Conservation (phyloP, 2,888 invertebrate species). For the Notocelia uddmanniana region DNA sequence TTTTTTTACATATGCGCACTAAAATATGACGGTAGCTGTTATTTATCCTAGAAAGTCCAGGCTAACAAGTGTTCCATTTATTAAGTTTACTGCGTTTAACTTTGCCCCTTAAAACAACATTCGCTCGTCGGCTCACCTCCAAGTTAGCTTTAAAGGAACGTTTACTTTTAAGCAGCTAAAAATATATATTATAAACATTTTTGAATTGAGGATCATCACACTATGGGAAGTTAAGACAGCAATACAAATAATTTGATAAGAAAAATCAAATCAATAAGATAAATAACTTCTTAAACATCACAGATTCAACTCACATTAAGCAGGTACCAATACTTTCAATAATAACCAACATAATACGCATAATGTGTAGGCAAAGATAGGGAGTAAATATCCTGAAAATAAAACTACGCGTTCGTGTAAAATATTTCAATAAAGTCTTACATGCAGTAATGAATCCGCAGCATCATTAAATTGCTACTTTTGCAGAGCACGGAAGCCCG, state of each 20-base stretch:
- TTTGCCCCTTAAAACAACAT: slow-evolving; percentile 41
- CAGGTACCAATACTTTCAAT: too few relatives aligned
- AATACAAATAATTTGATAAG: background rate
- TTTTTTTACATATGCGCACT: slow-evolving; percentile 1
- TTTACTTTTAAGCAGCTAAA: slow-evolving; percentile 2
- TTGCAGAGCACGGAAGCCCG: slow-evolving; percentile 17
- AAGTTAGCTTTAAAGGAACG: slow-evolving; percentile 17
- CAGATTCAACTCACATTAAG: too few relatives aligned
- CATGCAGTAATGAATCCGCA: slow-evolving; percentile 24
- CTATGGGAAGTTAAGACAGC: background rate
- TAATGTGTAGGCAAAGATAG: too few relatives aligned
- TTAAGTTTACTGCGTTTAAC: slow-evolving; percentile 39
- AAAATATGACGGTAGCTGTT: slow-evolving; percentile 24
- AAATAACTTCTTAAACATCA: too few relatives aligned
- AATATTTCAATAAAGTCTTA: slow-evolving; percentile 11
- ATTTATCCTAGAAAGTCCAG: slow-evolving; percentile 18
- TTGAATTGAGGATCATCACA: background rate
- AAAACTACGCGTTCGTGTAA: background rate
- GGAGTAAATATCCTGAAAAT: too few relatives aligned
- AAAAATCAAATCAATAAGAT: background rate
- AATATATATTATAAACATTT: background rate
- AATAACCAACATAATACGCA: too few relatives aligned
- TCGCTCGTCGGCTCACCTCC: slow-evolving; percentile 27
- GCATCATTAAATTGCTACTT: slow-evolving; percentile 35
- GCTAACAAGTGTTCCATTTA: slow-evolving; percentile 36